Evolutionary conservation across 2,888 invertebrate species (phyloP).

Genomic region (Eristalis tenax): DNA sequence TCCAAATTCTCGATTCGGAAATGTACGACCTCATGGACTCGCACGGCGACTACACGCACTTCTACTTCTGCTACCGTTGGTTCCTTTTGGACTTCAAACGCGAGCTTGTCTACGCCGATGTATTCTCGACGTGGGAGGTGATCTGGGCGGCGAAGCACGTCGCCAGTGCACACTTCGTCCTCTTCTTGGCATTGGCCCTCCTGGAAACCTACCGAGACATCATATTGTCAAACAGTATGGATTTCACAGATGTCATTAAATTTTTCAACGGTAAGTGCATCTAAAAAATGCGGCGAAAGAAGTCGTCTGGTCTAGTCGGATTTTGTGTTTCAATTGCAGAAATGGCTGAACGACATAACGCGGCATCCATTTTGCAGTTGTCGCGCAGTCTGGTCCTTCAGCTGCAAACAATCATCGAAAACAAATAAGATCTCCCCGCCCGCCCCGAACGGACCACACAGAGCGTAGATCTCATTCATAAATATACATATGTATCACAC

Average conservation of each 20-base stretch:
- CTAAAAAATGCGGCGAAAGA: slow-evolving; percentile 7
- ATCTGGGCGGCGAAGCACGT: slow-evolving; percentile 96
- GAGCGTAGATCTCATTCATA: neutral
- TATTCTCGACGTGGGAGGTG: slow-evolving; percentile 96
- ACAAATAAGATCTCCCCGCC: slow-evolving; percentile 85
- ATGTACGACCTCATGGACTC: slow-evolving; percentile 97
- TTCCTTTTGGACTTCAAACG: slow-evolving; percentile 97
- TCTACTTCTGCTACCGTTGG: slow-evolving; percentile 99
- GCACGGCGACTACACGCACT: slow-evolving; percentile 97
- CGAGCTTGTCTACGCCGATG: slow-evolving; percentile 95
- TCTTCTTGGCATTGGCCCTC: slow-evolving; percentile 95
- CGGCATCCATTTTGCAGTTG: slow-evolving; percentile 89
- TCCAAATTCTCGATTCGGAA: slow-evolving; percentile 95
- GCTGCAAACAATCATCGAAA: slow-evolving; percentile 95
- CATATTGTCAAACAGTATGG: slow-evolving; percentile 97
- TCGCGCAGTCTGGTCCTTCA: slow-evolving; percentile 93
- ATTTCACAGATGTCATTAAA: slow-evolving; percentile 98
- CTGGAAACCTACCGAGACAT: slow-evolving; percentile 96
- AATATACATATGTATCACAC: slow-evolving; percentile 13
- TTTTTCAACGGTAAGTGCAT: slow-evolving; percentile 93
- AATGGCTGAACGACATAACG: slow-evolving; percentile 98
- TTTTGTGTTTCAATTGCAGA: slow-evolving; percentile 83
- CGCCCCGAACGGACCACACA: slow-evolving; percentile 23
- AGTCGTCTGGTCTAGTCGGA: no score
- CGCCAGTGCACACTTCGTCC: slow-evolving; percentile 93